These are phyloP conservation scores for Drosophila testacea DNA, from an alignment of 2,888 invertebrate species.

Conservation along the genomic window DNA sequence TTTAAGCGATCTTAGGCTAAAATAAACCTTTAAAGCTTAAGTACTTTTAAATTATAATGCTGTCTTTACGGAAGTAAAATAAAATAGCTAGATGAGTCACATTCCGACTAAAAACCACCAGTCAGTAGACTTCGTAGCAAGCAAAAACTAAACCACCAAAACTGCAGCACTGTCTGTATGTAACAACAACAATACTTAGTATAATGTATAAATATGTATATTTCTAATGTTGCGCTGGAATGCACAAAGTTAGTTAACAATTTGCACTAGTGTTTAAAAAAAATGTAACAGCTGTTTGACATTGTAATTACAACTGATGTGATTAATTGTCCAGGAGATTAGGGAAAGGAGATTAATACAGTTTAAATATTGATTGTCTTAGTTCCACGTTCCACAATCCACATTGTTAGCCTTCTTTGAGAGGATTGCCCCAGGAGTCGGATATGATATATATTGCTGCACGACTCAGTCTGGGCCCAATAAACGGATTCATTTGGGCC, in stretches of 20 bases:
- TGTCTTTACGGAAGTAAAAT: no score
- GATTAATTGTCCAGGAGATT: slow-evolving; percentile 27
- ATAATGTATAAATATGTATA: slow-evolving; percentile 16
- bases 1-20: no score
- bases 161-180: no score
- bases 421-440: slow-evolving; percentile 89
- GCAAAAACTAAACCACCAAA: no score
- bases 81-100: no score
- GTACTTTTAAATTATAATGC: no score
- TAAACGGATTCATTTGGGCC: slow-evolving; percentile 96
- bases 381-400: background rate
- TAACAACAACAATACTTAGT: slow-evolving; percentile 16
- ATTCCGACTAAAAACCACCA: no score
- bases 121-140: no score
- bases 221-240: slow-evolving; percentile 40
- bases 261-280: slow-evolving; percentile 30
- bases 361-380: slow-evolving; percentile 19
- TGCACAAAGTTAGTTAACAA: slow-evolving; percentile 47
- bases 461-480: slow-evolving; percentile 92
- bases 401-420: slow-evolving; percentile 48
- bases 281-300: slow-evolving; percentile 2
- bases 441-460: slow-evolving; percentile 91
- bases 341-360: slow-evolving; percentile 34
- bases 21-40: no score
- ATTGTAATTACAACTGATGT: background rate